phyloP scores from a whole-genome alignment of 2,888 invertebrate species.

The Oithona nana region DNA sequence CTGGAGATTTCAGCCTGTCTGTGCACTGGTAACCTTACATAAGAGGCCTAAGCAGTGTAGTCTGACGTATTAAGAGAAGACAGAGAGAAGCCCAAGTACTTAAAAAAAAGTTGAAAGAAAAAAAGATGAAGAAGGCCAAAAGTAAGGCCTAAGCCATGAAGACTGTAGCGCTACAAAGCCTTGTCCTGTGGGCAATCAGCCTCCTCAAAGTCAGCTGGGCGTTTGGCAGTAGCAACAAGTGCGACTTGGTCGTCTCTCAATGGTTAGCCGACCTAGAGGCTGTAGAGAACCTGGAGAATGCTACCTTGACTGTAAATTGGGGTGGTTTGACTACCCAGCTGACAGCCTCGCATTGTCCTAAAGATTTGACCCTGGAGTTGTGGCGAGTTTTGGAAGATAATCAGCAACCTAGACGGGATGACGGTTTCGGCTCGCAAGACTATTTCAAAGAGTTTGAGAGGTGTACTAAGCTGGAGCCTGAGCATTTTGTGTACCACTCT shows the following conservation, averaged over 20 bases:
- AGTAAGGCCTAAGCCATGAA: too few species aligned
- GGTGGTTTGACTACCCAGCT: background rate
- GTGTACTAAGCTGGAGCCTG: background rate
- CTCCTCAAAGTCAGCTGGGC: too few species aligned
- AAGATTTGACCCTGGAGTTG: background rate
- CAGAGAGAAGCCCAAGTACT: too few species aligned
- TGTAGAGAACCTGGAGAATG: background rate
- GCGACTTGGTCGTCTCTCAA: background rate
- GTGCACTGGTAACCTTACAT: too few species aligned
- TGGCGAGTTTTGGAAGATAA: background rate
- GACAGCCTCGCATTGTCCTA: background rate
- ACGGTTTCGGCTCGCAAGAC: background rate
- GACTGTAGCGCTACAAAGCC: too few species aligned
- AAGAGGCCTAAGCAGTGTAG: too few species aligned
- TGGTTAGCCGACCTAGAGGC: background rate
- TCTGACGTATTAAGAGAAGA: too few species aligned
- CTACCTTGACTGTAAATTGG: background rate
- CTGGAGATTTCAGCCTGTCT: too few species aligned
- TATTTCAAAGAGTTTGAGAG: background rate
- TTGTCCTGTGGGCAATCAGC: too few species aligned
- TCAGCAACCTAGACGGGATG: background rate
- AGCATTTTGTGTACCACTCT: background rate
- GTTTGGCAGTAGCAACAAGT: background rate
- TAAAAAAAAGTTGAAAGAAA: too few species aligned
- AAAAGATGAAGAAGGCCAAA: too few species aligned